Conservation (phyloP, 2,888 invertebrate genomes). For the Lysandra bellargus region DNA sequence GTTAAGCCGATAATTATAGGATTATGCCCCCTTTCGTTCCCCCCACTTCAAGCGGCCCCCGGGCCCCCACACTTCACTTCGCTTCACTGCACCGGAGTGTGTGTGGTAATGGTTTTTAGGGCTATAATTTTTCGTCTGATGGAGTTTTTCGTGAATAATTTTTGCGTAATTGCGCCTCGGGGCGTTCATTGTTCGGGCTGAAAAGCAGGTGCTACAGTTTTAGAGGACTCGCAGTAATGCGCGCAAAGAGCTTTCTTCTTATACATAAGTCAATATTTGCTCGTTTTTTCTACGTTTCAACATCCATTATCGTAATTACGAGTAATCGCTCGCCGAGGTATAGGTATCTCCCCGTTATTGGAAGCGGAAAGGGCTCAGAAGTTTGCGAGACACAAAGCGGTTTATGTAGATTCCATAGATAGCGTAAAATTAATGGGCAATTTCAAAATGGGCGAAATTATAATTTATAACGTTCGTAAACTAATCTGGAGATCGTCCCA, state of each 20-base stretch:
- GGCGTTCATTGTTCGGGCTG: slow-evolving; percentile 46
- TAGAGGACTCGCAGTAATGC: slow-evolving; percentile 34
- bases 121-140: slow-evolving; percentile 72
- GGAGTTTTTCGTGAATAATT: slow-evolving; percentile 63
- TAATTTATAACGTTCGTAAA: slow-evolving; percentile 29
- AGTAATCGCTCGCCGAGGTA: not conserved
- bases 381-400: not conserved
- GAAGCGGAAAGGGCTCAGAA: not conserved
- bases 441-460: slow-evolving; percentile 18
- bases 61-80: slow-evolving; percentile 58
- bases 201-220: slow-evolving; percentile 41
- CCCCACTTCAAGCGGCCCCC: slow-evolving; percentile 48
- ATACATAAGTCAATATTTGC: slow-evolving; percentile 20
- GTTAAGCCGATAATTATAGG: slow-evolving; percentile 79
- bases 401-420: slow-evolving; percentile 17
- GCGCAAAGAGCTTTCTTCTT: slow-evolving; percentile 12
- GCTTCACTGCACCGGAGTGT: slow-evolving; percentile 71
- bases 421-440: slow-evolving; percentile 9
- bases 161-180: slow-evolving; percentile 52
- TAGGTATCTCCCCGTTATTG: not conserved
- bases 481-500: slow-evolving; percentile 32
- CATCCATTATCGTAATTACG: not conserved
- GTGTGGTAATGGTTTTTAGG: slow-evolving; percentile 74
- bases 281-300: not conserved
- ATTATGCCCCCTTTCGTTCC: slow-evolving; percentile 62